A percentile compares a stretch with the other conserved stretches of the same genome.
Evolutionary conservation across 1,140 invertebrate species (phyloP).

Genomic region (Muscidifurax raptorellus): DNA sequence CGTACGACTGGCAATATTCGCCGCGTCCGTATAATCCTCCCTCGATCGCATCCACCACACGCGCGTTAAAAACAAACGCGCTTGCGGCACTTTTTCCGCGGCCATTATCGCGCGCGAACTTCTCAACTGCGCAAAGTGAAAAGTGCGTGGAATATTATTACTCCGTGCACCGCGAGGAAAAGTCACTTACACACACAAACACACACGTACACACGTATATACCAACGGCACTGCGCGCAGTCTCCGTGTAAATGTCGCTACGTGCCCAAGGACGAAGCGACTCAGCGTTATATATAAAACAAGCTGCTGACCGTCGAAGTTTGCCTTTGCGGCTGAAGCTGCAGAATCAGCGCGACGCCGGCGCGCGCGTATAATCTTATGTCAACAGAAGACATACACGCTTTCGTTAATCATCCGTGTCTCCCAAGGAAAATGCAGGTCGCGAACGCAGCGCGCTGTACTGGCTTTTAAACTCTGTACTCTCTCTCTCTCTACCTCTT

Average conservation of each 20-base stretch:
- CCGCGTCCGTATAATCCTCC: slow-evolving; percentile 31
- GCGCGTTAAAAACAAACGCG: background rate
- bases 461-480: slow-evolving; percentile 16
- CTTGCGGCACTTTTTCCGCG: background rate
- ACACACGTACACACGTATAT: too few relatives aligned
- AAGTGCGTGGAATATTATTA: slow-evolving; percentile 8
- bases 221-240: background rate
- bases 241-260: slow-evolving; percentile 69
- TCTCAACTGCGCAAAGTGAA: slow-evolving; percentile 41
- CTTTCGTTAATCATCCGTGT: slow-evolving; percentile 45
- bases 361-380: slow-evolving; percentile 63
- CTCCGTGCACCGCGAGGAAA: background rate
- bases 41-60: too few relatives aligned
- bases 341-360: slow-evolving; percentile 67
- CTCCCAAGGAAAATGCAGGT: slow-evolving; percentile 33
- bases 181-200: background rate
- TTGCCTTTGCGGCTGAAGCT: slow-evolving; percentile 50
- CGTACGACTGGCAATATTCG: background rate
- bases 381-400: slow-evolving; percentile 65
- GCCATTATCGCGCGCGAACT: slow-evolving; percentile 35
- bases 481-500: background rate
- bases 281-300: slow-evolving; percentile 75
- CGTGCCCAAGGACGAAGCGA: slow-evolving; percentile 68
- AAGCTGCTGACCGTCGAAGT: slow-evolving; percentile 61
- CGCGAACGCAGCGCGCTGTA: background rate